These are phyloP conservation scores for Caenorhabditis sp. DNA, from an alignment of 2,888 invertebrate species.

Conservation along the genomic window DNA sequence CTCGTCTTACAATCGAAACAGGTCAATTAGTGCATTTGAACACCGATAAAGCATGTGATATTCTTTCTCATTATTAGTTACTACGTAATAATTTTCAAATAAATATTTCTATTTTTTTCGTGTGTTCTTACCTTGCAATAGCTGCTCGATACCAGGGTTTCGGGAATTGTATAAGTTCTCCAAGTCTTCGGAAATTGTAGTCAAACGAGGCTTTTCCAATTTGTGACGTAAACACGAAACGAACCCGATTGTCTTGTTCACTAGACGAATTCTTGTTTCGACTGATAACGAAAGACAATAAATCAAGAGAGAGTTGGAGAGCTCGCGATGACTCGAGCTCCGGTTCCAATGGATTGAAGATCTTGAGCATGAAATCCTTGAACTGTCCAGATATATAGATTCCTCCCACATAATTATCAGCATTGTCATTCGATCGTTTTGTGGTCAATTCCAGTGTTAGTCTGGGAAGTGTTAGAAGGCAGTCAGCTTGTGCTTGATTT, in stretches of 20 bases:
- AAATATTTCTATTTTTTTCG: not conserved
- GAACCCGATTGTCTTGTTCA: conserved; percentile 60
- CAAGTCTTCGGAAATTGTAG: conserved; percentile 95
- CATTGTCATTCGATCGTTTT: conserved; percentile 51
- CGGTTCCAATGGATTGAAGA: conserved; percentile 83
- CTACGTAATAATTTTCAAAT: not conserved
- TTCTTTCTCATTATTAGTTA: no score
- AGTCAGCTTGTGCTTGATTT: conserved; percentile 62
- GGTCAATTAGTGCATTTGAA: no score
- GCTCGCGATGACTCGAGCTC: conserved; percentile 46
- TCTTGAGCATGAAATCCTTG: conserved; percentile 94
- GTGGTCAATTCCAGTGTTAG: conserved; percentile 95
- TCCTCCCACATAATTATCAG: conserved; percentile 42
- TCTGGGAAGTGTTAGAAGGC: conserved; percentile 83
- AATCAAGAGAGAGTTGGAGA: conserved; percentile 61
- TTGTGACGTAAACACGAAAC: conserved; percentile 39
- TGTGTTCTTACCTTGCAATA: conserved; percentile 78
- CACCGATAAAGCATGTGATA: no score
- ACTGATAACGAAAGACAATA: conserved; percentile 60
- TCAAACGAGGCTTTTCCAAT: conserved; percentile 80
- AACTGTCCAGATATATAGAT: conserved; percentile 93
- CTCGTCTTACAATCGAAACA: no score
- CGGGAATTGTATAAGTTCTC: conserved; percentile 95
- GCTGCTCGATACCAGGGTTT: conserved; percentile 85
- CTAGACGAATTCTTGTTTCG: conserved; percentile 60